Percentiles rank a stretch among this genome's conserved stretches.
phyloP scores from a whole-genome alignment of 2,888 invertebrate genomes.

The Agrochola lota region DNA sequence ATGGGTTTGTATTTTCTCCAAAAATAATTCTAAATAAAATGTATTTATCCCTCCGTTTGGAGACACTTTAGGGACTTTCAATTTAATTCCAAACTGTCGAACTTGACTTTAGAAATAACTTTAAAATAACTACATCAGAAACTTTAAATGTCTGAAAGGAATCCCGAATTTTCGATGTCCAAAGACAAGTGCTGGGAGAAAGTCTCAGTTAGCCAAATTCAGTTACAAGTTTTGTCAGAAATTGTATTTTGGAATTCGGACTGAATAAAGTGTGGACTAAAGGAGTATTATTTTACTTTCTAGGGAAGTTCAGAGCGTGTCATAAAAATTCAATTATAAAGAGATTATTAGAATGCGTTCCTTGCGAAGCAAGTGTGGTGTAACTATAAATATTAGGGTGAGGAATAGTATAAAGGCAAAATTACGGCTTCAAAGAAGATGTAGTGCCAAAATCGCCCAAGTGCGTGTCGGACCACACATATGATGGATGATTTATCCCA shows the following conservation, averaged over 20 bases:
- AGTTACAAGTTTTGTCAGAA: slow-evolving; percentile 43
- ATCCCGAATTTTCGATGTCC: slow-evolving; percentile 32
- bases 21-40: slow-evolving; percentile 46
- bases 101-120: slow-evolving; percentile 52
- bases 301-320: background rate
- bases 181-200: slow-evolving; percentile 41
- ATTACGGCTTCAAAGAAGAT: background rate
- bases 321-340: background rate
- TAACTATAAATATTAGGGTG: background rate
- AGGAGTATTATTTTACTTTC: background rate
- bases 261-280: background rate
- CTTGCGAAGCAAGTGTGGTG: background rate
- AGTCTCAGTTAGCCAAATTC: slow-evolving; percentile 41
- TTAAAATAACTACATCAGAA: slow-evolving; percentile 54
- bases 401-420: background rate
- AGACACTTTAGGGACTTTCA: slow-evolving; percentile 45
- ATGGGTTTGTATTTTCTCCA: slow-evolving; percentile 24
- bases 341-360: background rate
- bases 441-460: background rate
- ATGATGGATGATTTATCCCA: too few relatives aligned
- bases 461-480: too few relatives aligned
- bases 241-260: slow-evolving; percentile 34
- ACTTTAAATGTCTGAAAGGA: slow-evolving; percentile 46
- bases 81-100: slow-evolving; percentile 48
- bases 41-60: slow-evolving; percentile 38